Evolutionary conservation across 35 echinoderm and acorn worm genomes (phyloP).

Genomic region (Ophioderma brevispina): DNA sequence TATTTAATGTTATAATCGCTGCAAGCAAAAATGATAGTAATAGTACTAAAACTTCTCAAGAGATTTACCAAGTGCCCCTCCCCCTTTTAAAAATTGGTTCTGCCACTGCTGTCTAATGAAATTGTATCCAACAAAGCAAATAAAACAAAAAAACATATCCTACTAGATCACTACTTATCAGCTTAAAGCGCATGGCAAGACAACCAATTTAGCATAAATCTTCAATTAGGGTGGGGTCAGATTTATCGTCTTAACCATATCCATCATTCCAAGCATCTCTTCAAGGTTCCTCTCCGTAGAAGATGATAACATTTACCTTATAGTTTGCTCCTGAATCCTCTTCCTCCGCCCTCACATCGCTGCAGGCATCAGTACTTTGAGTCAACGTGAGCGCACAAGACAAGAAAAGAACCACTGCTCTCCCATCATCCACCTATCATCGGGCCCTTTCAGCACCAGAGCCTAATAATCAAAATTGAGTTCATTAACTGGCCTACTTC

Average conservation of each 20-base stretch:
- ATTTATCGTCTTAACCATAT: not conserved
- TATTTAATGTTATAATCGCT: no score
- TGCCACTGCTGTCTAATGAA: no score
- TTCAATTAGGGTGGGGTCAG: not conserved
- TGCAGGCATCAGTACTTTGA: not conserved
- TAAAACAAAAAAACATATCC: no score
- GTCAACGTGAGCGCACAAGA: not conserved
- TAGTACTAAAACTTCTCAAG: no score
- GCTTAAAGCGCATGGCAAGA: no score
- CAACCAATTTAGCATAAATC: not conserved
- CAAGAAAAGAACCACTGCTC: no score
- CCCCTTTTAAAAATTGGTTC: no score
- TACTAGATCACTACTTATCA: no score
- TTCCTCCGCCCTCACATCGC: not conserved
- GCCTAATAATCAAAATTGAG: slow-evolving; percentile 2
- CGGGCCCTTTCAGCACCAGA: not conserved
- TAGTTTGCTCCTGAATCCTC: not conserved
- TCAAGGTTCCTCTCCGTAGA: not conserved
- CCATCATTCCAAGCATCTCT: not conserved
- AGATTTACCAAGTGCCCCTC: no score
- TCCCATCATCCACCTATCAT: not conserved
- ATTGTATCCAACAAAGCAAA: no score
- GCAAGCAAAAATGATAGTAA: no score
- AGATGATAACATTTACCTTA: not conserved
- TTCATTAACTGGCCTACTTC: not conserved